These are phyloP conservation scores for Nasonia vitripennis DNA, from an alignment of 1,140 invertebrate genomes.

Conservation along the genomic window DNA sequence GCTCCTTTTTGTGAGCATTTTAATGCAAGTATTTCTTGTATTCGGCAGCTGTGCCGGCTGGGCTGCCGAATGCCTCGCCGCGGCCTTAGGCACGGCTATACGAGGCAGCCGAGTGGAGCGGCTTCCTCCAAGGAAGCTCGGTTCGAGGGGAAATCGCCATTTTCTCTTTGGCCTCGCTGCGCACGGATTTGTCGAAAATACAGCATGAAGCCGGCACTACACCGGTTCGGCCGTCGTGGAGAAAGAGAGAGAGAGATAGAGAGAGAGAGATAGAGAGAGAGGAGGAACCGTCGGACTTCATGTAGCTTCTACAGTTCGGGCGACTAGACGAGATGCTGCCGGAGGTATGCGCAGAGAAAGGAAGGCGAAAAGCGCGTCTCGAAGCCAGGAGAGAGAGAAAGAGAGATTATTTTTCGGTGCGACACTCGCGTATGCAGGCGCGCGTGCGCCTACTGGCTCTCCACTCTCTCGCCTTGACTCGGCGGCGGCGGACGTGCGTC, in stretches of 20 bases:
- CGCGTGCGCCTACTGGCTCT: no score
- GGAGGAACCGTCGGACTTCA: not conserved
- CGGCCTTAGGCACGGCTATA: no score
- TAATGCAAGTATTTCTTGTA: no score
- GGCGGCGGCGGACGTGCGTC: slow-evolving; percentile 44
- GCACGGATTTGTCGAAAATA: not conserved
- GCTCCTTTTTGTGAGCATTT: no score
- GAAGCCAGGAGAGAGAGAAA: not conserved
- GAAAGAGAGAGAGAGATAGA: not conserved
- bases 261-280: not conserved
- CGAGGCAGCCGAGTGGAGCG: not conserved
- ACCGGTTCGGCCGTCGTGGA: not conserved
- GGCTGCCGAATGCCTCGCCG: no score
- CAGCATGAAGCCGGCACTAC: not conserved
- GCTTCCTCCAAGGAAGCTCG: no score
- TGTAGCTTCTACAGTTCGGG: not conserved
- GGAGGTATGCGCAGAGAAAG: not conserved
- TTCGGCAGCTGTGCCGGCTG: no score
- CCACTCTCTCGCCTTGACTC: not conserved
- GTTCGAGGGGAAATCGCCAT: slow-evolving; percentile 14
- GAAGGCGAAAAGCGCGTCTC: not conserved
- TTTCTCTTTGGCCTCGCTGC: not conserved
- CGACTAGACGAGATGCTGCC: not conserved
- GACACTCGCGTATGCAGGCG: not conserved
- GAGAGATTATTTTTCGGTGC: slow-evolving; percentile 8